Base-by-base conservation (phyloP, 2,888 invertebrate species). In the Andrena bicolor region DNA sequence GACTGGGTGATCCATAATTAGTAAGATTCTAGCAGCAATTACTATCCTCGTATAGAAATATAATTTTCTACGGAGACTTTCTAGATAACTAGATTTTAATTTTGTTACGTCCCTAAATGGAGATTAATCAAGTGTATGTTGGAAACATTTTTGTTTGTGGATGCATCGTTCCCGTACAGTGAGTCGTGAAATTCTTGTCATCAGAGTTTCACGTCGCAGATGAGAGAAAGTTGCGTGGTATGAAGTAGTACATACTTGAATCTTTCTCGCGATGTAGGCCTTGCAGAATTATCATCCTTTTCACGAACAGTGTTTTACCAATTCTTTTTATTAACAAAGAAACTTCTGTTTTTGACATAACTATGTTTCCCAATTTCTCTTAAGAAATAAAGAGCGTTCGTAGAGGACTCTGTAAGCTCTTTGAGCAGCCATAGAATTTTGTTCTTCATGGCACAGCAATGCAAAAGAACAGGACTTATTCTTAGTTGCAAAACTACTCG, bases 401-500 rank as follows among this genome's bases (percentile, higher is more conserved):
- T 10, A 53, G 8, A 53, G 53, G 20, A 60, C 7, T 60, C n/a
- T 32, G 16, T 16, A 16, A 16, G 16, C 41, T 41, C 41, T 60
- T 30, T 66, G 13, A n/a, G 26, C 28, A 10, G 4, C 13, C 20
- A 41, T 0, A 63, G 53, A 23, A 63, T 41, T 61, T 20, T 7
- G 8, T 6, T 16, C 2, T 8, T 16, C 6, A 4, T 5, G 0
- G 32, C 23, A 13, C 2, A 30, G 56, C 4, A 41, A 64, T 72
- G 63, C 58, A 72, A 81, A 63, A 68, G 26, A 69, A 69, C 58
- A 58, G 23, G 63, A 69, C 30, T 71, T 81, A 78, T 81, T 78
- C 64, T 81, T 69, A 64, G 78, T 78, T 72, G 78, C 68, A 81
- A 78, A 78, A 78, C 73, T 66, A 68, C 32, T 53, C 8, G 23